Conservation (phyloP, 2,888 invertebrate species). For the Tolmerus cingulatus region DNA sequence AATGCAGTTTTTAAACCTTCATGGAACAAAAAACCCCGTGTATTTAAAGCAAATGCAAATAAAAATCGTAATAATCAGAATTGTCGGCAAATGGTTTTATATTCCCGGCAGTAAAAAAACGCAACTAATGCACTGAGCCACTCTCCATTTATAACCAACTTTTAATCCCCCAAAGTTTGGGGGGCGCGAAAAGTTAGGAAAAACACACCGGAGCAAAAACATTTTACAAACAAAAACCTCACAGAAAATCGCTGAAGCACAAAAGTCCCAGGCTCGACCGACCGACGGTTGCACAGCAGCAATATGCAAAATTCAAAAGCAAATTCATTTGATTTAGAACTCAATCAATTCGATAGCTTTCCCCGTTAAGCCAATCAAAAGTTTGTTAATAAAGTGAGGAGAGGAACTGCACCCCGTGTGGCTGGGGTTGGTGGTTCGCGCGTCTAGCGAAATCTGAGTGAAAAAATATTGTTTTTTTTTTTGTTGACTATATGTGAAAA, state of each 20-base stretch:
- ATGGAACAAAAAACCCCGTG: neutral
- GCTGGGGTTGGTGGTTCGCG: neutral
- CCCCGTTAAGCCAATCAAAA: constrained; percentile 29
- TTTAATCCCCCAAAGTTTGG: neutral
- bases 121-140: neutral
- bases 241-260: neutral
- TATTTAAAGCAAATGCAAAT: neutral
- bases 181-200: neutral
- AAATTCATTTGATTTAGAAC: constrained; percentile 18
- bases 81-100: neutral
- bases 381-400: constrained; percentile 7
- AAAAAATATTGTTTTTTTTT: neutral
- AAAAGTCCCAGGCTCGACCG: neutral
- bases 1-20: neutral
- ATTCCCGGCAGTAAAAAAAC: neutral
- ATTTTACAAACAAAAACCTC: neutral
- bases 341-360: constrained; percentile 19
- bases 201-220: neutral
- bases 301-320: neutral
- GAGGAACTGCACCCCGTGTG: neutral
- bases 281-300: neutral
- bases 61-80: neutral
- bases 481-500: constrained; percentile 2
- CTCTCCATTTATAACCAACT: neutral
- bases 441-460: too few species aligned